Base-by-base conservation (phyloP, 2,113 vertebrate species). In the Anolis sagrei region DNA sequence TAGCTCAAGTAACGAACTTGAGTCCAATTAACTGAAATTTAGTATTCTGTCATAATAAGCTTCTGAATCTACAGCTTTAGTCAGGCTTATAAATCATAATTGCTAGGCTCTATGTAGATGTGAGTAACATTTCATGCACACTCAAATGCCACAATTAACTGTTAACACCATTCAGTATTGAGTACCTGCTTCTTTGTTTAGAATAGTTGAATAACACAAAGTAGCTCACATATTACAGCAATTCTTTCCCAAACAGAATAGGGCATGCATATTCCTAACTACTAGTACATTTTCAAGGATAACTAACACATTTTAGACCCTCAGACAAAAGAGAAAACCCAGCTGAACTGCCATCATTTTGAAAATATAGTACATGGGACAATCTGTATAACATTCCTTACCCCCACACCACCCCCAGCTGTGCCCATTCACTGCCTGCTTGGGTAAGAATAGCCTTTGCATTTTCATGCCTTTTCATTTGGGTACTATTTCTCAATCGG, bases 381-480 rank as follows among this genome's bases (percentile, higher is more conserved):
- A 95, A 95, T 94, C 93, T 93, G 88, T 82, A 90, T 88, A 82
- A 90, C 94, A 94, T 54, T 32, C 32, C 74, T n/a, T 27, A n/a
- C 64, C 27, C 62, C 75, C 39, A 44, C 39, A 44, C 39, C 39
- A 44, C 39, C 39, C 32, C 32, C 29, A 93, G 92, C 87, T 90
- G 90, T 88, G 90, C 88, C 95, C 95, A 97, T 97, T 96, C 95
- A 96, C 87, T 95, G 93, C 93, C 95, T 94, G 94, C 96, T 95
- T 94, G 93, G 88, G 92, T 95, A 91, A 96, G 95, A 97, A 96
- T 95, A 82, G 94, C 91, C 89, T 96, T 92, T 94, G 93, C 94
- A 93, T 95, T 96, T 96, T 96, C 95, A 96, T 95, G 95, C 84
- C 94, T 87, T 95, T 95, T 96, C 95, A 95, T 96, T 95, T 93